These are phyloP conservation scores for Lagorchestes hirsutus DNA, from an alignment of 2,797 vertebrate species.

Conservation along the genomic window DNA sequence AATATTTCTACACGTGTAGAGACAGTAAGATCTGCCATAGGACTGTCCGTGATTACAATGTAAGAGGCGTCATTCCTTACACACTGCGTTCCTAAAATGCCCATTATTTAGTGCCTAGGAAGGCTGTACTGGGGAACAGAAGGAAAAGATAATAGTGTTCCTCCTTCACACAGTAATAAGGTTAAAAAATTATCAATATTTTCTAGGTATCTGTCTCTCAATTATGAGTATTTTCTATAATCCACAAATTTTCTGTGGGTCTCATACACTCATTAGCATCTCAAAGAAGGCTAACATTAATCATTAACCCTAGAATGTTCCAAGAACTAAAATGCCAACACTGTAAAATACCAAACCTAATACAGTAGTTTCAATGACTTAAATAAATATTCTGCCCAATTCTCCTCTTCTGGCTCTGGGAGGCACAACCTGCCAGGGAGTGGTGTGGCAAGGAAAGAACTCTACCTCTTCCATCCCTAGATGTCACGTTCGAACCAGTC, in stretches of 20 bases:
- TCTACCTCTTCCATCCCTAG: background rate
- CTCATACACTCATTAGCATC: slow-evolving; percentile 66
- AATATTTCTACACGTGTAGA: slow-evolving; percentile 70
- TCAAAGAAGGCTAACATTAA: slow-evolving; percentile 63
- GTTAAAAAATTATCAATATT: slow-evolving; percentile 34
- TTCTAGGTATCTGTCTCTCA: slow-evolving; percentile 63
- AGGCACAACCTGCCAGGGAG: slow-evolving; percentile 31
- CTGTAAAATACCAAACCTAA: slow-evolving; percentile 64
- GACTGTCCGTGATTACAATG: slow-evolving; percentile 73
- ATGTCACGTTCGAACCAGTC: slow-evolving; percentile 5
- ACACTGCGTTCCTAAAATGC: slow-evolving; percentile 63
- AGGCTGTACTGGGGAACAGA: slow-evolving; percentile 66
- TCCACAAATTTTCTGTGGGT: slow-evolving; percentile 72
- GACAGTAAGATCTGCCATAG: slow-evolving; percentile 80
- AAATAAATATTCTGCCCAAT: slow-evolving; percentile 51
- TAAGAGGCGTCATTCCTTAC: slow-evolving; percentile 85
- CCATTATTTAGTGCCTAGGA: slow-evolving; percentile 74
- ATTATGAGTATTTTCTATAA: slow-evolving; percentile 77
- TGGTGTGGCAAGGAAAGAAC: slow-evolving; percentile 26
- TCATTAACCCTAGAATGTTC: slow-evolving; percentile 76
- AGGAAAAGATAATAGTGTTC: slow-evolving; percentile 53
- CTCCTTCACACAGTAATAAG: slow-evolving; percentile 46
- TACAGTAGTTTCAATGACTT: slow-evolving; percentile 77
- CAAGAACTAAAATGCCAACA: slow-evolving; percentile 78
- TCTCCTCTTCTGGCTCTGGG: slow-evolving; percentile 38